phyloP scores from a whole-genome alignment of 2,888 invertebrate species.

The Drosophila nigritarsus region DNA sequence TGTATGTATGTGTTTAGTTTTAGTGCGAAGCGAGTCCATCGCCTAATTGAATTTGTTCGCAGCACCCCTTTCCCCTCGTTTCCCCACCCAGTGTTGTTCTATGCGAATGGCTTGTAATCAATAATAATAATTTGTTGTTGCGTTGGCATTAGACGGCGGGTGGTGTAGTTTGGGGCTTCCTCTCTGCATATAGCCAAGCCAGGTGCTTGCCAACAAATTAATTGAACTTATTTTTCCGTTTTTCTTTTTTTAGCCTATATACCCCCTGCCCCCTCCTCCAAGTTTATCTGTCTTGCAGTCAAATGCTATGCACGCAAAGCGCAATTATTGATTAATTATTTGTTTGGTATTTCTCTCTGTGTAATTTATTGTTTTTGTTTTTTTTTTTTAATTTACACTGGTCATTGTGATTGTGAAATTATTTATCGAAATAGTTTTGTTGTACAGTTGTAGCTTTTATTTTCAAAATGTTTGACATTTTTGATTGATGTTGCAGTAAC shows the following conservation, averaged over 20 bases:
- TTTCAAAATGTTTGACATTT: not conserved
- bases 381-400: constrained; percentile 36
- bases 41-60: constrained; percentile 73
- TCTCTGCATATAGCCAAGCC: constrained; percentile 55
- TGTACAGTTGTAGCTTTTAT: not conserved
- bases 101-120: constrained; percentile 74
- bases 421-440: not conserved
- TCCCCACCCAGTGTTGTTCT: constrained; percentile 38
- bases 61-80: constrained; percentile 17
- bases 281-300: constrained; percentile 21
- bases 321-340: constrained; percentile 76
- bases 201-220: constrained; percentile 65
- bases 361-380: constrained; percentile 17
- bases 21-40: constrained; percentile 34
- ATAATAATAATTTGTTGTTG: constrained; percentile 72
- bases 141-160: constrained; percentile 61
- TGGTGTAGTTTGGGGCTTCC: constrained; percentile 3
- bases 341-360: constrained; percentile 26
- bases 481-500: not conserved
- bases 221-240: constrained; percentile 41
- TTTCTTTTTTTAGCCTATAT: constrained; percentile 7
- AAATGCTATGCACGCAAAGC: constrained; percentile 55
- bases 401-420: not conserved
- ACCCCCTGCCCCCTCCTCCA: not conserved
- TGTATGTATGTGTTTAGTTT: constrained; percentile 15